A percentile compares a stretch with the other conserved stretches of the same genome.
Evolutionary conservation across 2,888 invertebrate genomes (phyloP).

Genomic region (Hybos culiciformis): DNA sequence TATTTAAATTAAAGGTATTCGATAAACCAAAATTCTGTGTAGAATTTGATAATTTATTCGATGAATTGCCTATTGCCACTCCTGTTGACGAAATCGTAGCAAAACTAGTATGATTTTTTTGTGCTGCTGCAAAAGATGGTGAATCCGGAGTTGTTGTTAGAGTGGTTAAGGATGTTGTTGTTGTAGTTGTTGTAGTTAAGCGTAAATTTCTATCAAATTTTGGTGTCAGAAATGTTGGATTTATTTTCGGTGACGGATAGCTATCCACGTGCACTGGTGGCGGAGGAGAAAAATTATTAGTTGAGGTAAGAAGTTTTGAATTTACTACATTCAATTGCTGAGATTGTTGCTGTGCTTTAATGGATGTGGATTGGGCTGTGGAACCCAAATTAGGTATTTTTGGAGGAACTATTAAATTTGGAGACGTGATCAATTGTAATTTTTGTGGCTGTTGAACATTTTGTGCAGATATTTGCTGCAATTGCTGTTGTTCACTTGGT

Average conservation of each 20-base stretch:
- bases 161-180: neutral
- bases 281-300: slow-evolving; percentile 31
- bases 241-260: slow-evolving; percentile 34
- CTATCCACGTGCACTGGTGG: slow-evolving; percentile 33
- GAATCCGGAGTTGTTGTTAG: slow-evolving; percentile 8
- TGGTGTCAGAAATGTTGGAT: slow-evolving; percentile 34
- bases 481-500: slow-evolving; percentile 2
- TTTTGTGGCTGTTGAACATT: slow-evolving; percentile 10
- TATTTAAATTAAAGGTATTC: neutral
- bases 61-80: neutral
- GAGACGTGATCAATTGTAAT: slow-evolving; percentile 11
- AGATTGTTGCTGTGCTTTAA: slow-evolving; percentile 9
- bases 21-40: too few relatives aligned
- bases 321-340: slow-evolving; percentile 12
- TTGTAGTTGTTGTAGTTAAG: slow-evolving; percentile 15
- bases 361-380: neutral
- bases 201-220: slow-evolving; percentile 28
- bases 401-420: slow-evolving; percentile 11
- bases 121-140: slow-evolving; percentile 17
- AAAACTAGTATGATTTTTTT: slow-evolving; percentile 12
- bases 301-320: slow-evolving; percentile 18
- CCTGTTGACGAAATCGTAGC: neutral
- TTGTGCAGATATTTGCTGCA: slow-evolving; percentile 5
- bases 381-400: slow-evolving; percentile 7
- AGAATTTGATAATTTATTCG: too few relatives aligned